phyloP scores from a whole-genome alignment of 2,113 vertebrate species.

The Murina feae region DNA sequence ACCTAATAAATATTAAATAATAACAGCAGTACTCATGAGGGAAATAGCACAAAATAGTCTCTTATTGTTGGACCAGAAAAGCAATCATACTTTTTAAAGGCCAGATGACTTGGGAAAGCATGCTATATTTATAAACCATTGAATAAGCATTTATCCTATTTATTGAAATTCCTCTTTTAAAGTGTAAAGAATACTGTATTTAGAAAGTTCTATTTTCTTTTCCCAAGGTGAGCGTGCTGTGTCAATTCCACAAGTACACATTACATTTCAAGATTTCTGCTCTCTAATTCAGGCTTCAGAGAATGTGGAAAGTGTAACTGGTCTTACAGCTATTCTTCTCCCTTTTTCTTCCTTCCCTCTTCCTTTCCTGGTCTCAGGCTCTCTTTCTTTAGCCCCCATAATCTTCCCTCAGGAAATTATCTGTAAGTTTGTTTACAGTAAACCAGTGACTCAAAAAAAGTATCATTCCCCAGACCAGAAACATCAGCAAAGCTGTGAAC shows the following conservation, averaged over 20 bases:
- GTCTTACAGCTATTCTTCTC: not conserved
- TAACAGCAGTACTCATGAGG: slow-evolving; percentile 11
- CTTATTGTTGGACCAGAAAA: slow-evolving; percentile 40
- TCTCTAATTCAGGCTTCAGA: slow-evolving; percentile 17
- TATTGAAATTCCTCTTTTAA: slow-evolving; percentile 49
- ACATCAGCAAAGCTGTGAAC: not conserved
- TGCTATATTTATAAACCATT: slow-evolving; percentile 37
- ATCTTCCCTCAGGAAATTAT: not conserved
- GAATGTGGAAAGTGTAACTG: not conserved
- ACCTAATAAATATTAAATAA: slow-evolving; percentile 66
- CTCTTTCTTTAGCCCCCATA: not conserved
- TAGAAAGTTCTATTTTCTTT: slow-evolving; percentile 35
- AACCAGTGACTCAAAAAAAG: not conserved
- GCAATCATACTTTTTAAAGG: slow-evolving; percentile 53
- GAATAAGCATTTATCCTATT: slow-evolving; percentile 49
- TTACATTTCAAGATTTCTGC: slow-evolving; percentile 30
- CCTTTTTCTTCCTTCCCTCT: not conserved
- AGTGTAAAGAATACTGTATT: slow-evolving; percentile 45
- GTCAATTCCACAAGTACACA: slow-evolving; percentile 5
- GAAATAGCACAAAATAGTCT: slow-evolving; percentile 59
- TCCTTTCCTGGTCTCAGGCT: not conserved
- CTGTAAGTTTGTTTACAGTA: not conserved
- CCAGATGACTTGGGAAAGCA: slow-evolving; percentile 54
- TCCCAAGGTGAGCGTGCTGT: slow-evolving; percentile 8
- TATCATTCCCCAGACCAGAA: not conserved